A percentile compares a stretch with the other conserved stretches of the same genome.
These are phyloP conservation scores for Liolophura sinensis DNA, from an alignment of 1,140 invertebrate genomes.

Conservation along the genomic window DNA sequence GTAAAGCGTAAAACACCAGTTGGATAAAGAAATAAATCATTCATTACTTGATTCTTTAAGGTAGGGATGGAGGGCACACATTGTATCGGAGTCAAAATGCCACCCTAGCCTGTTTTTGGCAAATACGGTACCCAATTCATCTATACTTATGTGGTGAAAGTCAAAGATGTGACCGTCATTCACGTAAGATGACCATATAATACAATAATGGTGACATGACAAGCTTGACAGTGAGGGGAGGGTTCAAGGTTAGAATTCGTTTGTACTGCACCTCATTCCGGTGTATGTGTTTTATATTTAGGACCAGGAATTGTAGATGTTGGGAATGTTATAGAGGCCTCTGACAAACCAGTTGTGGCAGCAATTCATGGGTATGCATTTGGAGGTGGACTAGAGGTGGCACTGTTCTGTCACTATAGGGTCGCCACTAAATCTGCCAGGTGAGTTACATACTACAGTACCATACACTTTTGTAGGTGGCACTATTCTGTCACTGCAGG, in stretches of 20 bases:
- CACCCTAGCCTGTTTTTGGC: no score
- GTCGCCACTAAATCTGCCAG: constrained; percentile 39
- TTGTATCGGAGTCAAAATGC: no score
- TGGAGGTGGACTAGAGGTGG: constrained; percentile 53
- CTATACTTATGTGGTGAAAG: no score
- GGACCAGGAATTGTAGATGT: constrained; percentile 33
- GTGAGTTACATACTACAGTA: constrained; percentile 19
- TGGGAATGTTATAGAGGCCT: constrained; percentile 30
- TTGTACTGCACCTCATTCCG: no score
- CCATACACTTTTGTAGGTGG: background rate
- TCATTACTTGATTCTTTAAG: no score
- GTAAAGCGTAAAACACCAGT: no score
- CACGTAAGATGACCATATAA: no score
- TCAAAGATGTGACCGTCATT: no score
- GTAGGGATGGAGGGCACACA: no score
- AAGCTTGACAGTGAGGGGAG: background rate
- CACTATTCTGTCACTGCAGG: constrained; percentile 50
- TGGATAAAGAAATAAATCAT: no score
- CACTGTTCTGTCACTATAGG: constrained; percentile 51
- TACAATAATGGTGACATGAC: background rate
- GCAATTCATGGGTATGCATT: constrained; percentile 50
- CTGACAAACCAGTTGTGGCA: constrained; percentile 50
- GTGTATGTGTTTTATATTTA: constrained; percentile 11
- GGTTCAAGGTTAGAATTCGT: no score
- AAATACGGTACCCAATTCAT: no score